phyloP scores from a whole-genome alignment of 2,797 vertebrate species.

The Stomatorhinus walkeri region DNA sequence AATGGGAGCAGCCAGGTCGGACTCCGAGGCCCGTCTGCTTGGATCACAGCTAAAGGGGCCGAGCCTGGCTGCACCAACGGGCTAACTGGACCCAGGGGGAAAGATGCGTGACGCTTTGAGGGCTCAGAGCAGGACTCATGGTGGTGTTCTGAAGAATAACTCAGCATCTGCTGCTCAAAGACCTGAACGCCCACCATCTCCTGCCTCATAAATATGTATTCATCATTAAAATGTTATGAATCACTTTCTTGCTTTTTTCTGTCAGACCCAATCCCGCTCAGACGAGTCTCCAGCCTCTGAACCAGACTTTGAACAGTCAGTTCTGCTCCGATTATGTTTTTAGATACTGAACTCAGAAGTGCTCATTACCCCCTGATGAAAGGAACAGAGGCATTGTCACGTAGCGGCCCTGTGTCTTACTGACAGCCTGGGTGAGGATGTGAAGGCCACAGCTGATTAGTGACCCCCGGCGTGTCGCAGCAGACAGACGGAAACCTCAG shows the following conservation, averaged over 20 bases:
- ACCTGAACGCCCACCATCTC: neutral
- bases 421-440: neutral
- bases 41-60: neutral
- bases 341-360: neutral
- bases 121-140: neutral
- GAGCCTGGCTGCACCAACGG: neutral
- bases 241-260: neutral
- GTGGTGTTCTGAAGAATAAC: neutral
- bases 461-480: neutral
- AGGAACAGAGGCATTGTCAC: neutral
- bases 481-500: neutral
- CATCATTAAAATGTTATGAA: neutral
- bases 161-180: neutral
- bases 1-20: neutral
- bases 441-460: neutral
- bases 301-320: neutral
- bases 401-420: neutral
- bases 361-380: neutral
- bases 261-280: neutral
- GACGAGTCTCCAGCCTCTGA: neutral
- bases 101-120: neutral
- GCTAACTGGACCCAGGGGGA: neutral
- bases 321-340: neutral
- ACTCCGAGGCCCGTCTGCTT: neutral
- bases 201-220: conserved; percentile 4